Percentiles rank a stretch among this genome's conserved stretches.
Conservation (phyloP, 2,113 vertebrate species). For the Erpornis zantholeuca region DNA sequence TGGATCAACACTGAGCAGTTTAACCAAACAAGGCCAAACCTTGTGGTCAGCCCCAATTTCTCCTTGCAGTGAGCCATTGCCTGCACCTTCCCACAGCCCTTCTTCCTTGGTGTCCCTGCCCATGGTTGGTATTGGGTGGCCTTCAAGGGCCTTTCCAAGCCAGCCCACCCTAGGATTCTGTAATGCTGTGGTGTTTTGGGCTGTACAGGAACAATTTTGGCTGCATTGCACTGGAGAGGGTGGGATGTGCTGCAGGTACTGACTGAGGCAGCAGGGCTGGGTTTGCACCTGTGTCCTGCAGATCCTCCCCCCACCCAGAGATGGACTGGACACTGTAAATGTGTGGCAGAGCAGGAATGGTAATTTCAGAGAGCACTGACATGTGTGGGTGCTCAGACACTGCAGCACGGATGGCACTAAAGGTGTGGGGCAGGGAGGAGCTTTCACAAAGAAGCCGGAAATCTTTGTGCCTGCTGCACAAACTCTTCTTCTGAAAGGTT, state of each 20-base stretch:
- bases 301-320: background rate
- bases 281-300: background rate
- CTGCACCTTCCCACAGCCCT: background rate
- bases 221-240: background rate
- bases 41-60: background rate
- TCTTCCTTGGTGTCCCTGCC: background rate
- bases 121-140: background rate
- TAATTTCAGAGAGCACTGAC: background rate
- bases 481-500: background rate
- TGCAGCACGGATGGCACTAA: background rate
- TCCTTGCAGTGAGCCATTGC: background rate
- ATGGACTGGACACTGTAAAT: background rate
- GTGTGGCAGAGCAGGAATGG: background rate
- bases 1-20: background rate
- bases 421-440: background rate
- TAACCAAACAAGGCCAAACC: background rate
- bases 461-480: background rate
- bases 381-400: rapidly evolving
- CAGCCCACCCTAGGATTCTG: background rate
- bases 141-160: background rate
- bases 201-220: background rate
- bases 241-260: background rate
- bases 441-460: background rate
- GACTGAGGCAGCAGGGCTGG: background rate
- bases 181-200: background rate